A percentile compares a stretch with the other conserved stretches of the same genome.
Conservation (phyloP, 1,140 invertebrate species). For the Cherax destructor region DNA sequence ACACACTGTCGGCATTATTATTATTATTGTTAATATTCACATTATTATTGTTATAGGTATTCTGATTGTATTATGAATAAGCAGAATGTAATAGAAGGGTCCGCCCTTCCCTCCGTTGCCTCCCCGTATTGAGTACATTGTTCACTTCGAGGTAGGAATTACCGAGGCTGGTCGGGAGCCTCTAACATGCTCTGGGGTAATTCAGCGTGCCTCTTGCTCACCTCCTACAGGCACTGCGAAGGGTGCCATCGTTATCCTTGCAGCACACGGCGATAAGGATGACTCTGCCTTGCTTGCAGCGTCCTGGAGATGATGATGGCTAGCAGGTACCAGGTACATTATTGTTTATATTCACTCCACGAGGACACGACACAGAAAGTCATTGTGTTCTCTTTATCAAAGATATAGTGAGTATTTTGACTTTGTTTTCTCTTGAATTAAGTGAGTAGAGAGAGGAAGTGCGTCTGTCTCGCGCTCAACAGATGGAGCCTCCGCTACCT, state of each 20-base stretch:
- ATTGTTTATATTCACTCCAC: neutral
- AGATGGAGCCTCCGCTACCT: too few relatives aligned
- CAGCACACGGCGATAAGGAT: neutral
- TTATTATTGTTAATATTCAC: too few relatives aligned
- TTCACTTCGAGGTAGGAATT: neutral
- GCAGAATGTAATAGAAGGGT: too few relatives aligned
- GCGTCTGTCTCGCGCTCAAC: too few relatives aligned
- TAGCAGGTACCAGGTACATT: neutral
- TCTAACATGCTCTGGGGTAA: neutral
- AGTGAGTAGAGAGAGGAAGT: too few relatives aligned
- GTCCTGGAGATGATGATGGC: neutral
- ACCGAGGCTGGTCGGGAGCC: neutral
- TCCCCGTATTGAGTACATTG: neutral
- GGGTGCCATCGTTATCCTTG: neutral
- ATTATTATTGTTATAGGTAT: too few relatives aligned
- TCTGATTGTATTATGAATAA: too few relatives aligned
- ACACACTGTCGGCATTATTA: too few relatives aligned
- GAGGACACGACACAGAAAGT: neutral
- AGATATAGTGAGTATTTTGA: too few relatives aligned
- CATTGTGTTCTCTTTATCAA: neutral
- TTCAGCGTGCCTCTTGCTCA: neutral
- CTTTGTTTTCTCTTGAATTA: too few relatives aligned
- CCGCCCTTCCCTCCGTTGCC: neutral
- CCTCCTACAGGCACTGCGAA: neutral
- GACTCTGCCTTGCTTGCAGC: neutral